These are phyloP conservation scores for Mellivora capensis DNA, from an alignment of 2,113 vertebrate genomes.

Conservation along the genomic window DNA sequence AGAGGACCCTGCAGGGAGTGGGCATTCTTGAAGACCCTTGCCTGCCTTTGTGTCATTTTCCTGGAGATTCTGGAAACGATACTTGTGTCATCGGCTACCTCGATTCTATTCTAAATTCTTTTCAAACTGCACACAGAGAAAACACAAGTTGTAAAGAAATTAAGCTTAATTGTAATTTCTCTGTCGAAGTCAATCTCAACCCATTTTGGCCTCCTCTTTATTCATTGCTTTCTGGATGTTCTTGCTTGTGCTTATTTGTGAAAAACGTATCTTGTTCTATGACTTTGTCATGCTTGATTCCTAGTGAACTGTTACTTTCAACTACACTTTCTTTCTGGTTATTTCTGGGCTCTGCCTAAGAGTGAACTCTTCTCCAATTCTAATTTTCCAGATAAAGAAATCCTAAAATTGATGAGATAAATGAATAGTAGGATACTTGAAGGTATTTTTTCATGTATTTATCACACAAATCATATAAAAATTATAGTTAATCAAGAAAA, in stretches of 20 bases:
- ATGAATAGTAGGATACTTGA: background rate
- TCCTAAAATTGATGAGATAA: background rate
- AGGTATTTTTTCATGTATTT: constrained; percentile 18
- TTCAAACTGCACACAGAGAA: background rate
- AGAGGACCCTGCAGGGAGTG: background rate
- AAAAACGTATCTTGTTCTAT: background rate
- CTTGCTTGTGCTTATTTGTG: background rate
- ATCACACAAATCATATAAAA: background rate
- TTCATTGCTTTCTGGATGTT: background rate
- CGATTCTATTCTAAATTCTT: background rate
- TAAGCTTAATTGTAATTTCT: background rate
- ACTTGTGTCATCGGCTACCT: background rate
- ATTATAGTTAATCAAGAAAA: background rate
- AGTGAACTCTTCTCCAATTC: background rate
- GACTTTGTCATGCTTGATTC: background rate
- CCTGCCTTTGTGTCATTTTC: background rate
- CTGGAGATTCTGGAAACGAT: background rate
- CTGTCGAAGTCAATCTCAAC: background rate
- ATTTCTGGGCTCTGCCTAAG: background rate
- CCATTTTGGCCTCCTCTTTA: background rate
- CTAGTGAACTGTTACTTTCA: background rate
- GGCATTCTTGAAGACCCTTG: background rate
- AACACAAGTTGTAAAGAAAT: background rate
- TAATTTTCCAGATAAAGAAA: background rate
- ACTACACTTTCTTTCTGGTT: background rate